Evolutionary conservation across 1,140 invertebrate genomes (phyloP).

Genomic region (Drosophila pandora): DNA sequence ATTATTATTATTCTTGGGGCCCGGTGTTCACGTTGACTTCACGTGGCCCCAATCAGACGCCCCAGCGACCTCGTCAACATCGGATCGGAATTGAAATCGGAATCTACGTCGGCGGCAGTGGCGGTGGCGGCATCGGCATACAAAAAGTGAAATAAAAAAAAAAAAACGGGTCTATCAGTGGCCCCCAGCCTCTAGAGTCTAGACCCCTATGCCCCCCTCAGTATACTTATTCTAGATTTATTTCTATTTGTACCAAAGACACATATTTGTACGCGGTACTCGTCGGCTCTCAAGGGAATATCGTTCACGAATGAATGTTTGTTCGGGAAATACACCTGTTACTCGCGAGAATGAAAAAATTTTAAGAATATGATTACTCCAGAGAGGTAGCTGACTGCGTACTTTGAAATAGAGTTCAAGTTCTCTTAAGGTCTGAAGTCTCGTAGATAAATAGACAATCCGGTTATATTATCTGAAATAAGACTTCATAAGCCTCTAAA

Average conservation of each 20-base stretch:
- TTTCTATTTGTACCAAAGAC: conserved; percentile 58
- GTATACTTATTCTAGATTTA: conserved; percentile 51
- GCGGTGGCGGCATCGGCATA: conserved; percentile 6
- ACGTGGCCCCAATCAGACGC: conserved; percentile 66
- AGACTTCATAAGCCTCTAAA: background rate
- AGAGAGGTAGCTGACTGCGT: conserved; percentile 4
- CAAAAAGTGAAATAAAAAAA: background rate
- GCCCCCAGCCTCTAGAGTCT: conserved; percentile 1
- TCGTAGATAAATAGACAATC: background rate
- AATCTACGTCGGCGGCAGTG: conserved; percentile 40
- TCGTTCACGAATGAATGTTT: conserved; percentile 7
- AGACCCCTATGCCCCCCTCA: background rate
- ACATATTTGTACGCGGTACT: conserved; percentile 38
- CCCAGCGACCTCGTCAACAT: conserved; percentile 62
- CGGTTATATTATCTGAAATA: background rate
- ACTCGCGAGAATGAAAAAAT: conserved; percentile 2
- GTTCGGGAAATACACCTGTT: conserved; percentile 32
- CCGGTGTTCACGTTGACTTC: conserved; percentile 72
- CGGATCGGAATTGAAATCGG: conserved; percentile 36
- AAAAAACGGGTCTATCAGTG: conserved; percentile 45
- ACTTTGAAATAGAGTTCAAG: background rate
- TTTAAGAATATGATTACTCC: background rate
- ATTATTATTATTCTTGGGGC: conserved; percentile 42
- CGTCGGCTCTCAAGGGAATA: conserved; percentile 27
- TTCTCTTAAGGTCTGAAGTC: conserved; percentile 8